phyloP scores from a whole-genome alignment of 1,140 invertebrate species.

The Conus ventricosus region DNA sequence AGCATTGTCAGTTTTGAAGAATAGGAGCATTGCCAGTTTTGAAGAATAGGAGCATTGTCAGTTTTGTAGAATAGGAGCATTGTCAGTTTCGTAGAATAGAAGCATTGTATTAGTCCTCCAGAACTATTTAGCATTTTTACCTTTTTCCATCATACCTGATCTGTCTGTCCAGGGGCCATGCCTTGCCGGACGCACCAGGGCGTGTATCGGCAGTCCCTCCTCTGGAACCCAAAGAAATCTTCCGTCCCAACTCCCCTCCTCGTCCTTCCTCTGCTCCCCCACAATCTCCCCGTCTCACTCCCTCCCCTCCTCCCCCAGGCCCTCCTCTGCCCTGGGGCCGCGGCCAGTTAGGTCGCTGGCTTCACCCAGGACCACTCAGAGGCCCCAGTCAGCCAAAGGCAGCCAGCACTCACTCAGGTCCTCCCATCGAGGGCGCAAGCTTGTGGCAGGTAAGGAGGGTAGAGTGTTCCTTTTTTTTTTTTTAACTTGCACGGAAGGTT shows the following conservation, averaged over 20 bases:
- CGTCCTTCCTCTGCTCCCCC: constrained; percentile 44
- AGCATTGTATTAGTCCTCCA: too few species aligned
- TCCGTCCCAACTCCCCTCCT: constrained; percentile 49
- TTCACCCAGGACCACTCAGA: not conserved
- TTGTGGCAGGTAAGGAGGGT: constrained; percentile 31
- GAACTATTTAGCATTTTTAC: too few species aligned
- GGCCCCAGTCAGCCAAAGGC: constrained; percentile 18
- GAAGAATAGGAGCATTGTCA: too few species aligned
- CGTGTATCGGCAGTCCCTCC: constrained; percentile 59
- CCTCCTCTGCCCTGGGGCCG: constrained; percentile 38
- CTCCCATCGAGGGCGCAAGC: constrained; percentile 14
- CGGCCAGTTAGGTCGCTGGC: not conserved
- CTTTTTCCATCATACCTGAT: too few species aligned
- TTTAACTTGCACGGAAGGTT: too few species aligned
- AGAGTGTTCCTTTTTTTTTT: not conserved
- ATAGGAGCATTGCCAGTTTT: too few species aligned
- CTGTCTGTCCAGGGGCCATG: constrained; percentile 37
- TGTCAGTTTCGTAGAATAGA: too few species aligned
- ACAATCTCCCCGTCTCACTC: constrained; percentile 35
- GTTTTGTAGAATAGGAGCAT: too few species aligned
- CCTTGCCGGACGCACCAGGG: constrained; percentile 48
- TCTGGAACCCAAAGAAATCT: constrained; percentile 58
- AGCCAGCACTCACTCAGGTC: constrained; percentile 5
- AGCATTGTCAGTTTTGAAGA: too few species aligned
- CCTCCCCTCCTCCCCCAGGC: not conserved